Base-by-base conservation (phyloP, 2,888 invertebrate species). In the Hoplodrina ambigua region DNA sequence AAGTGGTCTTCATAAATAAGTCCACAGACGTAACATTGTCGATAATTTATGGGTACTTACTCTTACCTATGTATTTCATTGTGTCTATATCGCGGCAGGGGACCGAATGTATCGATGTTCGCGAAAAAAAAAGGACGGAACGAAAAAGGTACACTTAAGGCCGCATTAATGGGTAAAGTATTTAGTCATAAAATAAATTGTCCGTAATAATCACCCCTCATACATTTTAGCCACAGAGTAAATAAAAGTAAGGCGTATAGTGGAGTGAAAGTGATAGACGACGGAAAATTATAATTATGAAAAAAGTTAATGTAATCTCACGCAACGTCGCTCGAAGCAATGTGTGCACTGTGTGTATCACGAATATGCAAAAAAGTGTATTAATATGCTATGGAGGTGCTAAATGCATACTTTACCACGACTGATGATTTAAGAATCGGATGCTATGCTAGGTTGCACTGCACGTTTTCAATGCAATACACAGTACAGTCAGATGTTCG, bases 1-100 rank as follows among this genome's bases (percentile, higher is more conserved):
- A 67, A 53, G 61, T 53, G 60, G 41, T 46, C n/a, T 64, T 41
- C 62, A 81, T 67, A 81, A 77, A 78, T 76, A 81, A 76, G 57
- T 59, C 60, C 17, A 25, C 41, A 25, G 49, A 64, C 41, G 49
- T 64, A 53, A 76, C 60, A 68, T 77, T 71, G 81, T 77, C 37
- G 54, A 67, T 64, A 81, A 78, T 78, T 76, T 78, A 78, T 58
- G 64, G 54, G 61, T 41, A 71, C 46, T 60, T 64, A 57, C 52
- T 64, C 17, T 53, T 56, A 63, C 25, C 66, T 77, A 77, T 67
- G 81, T 57, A 70, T 54, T 54, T 65, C 59, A 57, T 64, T 71
- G 54, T 64, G 37, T 46, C 20, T 63, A 58, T 52, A 63, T 46
- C 78, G 49, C 78, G 49, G 67, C 71, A 56, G 81, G 78, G 44